Conservation (phyloP, 2,113 vertebrate species). For the Labrus mixtus region DNA sequence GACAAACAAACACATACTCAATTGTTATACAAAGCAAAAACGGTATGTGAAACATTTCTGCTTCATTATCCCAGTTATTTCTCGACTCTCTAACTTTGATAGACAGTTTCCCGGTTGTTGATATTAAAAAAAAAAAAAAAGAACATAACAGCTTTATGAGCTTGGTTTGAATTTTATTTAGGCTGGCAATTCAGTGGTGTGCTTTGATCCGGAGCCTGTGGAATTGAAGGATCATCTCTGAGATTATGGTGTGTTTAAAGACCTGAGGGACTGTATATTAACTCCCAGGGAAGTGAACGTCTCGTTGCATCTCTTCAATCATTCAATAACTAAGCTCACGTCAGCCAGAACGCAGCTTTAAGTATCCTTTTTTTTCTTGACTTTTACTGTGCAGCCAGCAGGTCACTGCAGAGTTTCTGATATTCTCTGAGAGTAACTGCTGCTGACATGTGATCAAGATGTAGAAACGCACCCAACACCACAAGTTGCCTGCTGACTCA, state of each 20-base stretch:
- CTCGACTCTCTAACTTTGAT: conserved; percentile 8
- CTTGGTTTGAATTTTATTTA: conserved; percentile 43
- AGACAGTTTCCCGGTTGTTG: conserved; percentile 10
- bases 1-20: conserved; percentile 43
- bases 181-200: conserved; percentile 26
- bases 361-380: background rate
- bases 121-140: conserved; percentile 17
- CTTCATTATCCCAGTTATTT: conserved; percentile 8
- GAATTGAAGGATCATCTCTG: conserved; percentile 32
- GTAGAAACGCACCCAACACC: conserved; percentile 36
- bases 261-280: conserved; percentile 19
- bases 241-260: conserved; percentile 41
- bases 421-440: conserved; percentile 19
- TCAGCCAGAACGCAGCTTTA: background rate
- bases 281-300: conserved; percentile 11
- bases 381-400: background rate
- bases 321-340: conserved; percentile 13
- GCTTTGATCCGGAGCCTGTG: conserved; percentile 25
- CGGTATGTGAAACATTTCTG: background rate
- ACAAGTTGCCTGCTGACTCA: conserved; percentile 28
- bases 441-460: conserved; percentile 36
- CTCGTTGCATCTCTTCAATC: conserved; percentile 14
- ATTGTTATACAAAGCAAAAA: conserved; percentile 26
- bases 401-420: background rate
- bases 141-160: conserved; percentile 27